A percentile compares a stretch with the other conserved stretches of the same genome.
These are phyloP conservation scores for Archips crataeganus DNA, from an alignment of 2,888 invertebrate genomes.

Conservation along the genomic window DNA sequence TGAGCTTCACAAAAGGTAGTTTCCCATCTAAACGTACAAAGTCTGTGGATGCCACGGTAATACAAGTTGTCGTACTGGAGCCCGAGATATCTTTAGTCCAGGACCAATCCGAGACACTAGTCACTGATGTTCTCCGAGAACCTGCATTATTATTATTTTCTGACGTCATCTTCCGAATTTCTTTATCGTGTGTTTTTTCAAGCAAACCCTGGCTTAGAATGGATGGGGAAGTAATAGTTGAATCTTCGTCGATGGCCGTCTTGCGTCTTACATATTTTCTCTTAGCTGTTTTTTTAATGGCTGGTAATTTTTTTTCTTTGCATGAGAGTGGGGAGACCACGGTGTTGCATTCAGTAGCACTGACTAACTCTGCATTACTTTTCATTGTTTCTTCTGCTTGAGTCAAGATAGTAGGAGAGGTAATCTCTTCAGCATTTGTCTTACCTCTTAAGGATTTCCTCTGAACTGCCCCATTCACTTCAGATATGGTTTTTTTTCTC, in stretches of 20 bases:
- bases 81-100: constrained; percentile 75
- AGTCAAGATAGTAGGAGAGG: neutral
- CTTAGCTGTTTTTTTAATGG: neutral
- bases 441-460: constrained; percentile 13
- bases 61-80: constrained; percentile 63
- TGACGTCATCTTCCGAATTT: constrained; percentile 14
- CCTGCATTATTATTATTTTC: constrained; percentile 40
- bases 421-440: neutral
- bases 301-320: neutral
- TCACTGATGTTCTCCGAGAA: constrained; percentile 55
- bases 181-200: constrained; percentile 17
- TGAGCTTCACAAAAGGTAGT: constrained; percentile 63
- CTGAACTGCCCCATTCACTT: neutral
- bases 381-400: neutral
- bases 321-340: neutral
- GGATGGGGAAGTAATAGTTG: constrained; percentile 26
- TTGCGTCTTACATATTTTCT: constrained; percentile 13
- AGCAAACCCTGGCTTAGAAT: constrained; percentile 5
- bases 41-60: constrained; percentile 62
- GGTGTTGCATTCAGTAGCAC: neutral
- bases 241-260: neutral
- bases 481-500: neutral
- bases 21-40: constrained; percentile 67
- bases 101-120: constrained; percentile 59
- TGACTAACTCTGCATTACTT: neutral